Base-by-base conservation (phyloP, 2,113 vertebrate genomes). In the Myxocyprinus asiaticus region DNA sequence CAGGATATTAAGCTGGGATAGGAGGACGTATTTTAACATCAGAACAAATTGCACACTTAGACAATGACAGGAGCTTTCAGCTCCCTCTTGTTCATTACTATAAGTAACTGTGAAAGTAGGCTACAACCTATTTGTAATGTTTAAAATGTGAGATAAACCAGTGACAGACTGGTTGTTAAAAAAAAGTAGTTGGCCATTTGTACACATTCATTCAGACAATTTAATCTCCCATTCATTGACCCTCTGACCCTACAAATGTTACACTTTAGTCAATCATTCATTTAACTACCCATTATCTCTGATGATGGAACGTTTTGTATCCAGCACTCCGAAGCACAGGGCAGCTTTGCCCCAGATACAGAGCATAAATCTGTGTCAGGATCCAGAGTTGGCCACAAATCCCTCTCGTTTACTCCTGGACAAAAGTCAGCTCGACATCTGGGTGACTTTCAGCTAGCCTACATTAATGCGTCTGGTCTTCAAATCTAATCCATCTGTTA, bases 361-460 rank as follows among this genome's bases (percentile, higher is more conserved):
- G 76, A 66, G 33, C 55, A 62, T 64, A 83, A 79, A 85, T 81
- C 78, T 79, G 73, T 82, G 77, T 76, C 84, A 87, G 79, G 79
- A 82, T 84, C 67, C 51, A 76, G 69, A 81, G 85, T 86, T 80
- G 72, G 83, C 75, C 64, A 67, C 76, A 83, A 87, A 87, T 87
- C 85, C 45, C 50, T 84, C 84, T 86, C 74, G 22, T 56, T 78
- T 74, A 68, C 33, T 33, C 70, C 70, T 81, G 80, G 71, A 82
- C 67, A 84, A 79, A 78, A 87, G 55, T 88, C 77, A 88, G 81
- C 45, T 45, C 81, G 82, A 86, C 82, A 92, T 87, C 88, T 87
- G 88, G 85, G 86, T 86, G 82, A 88, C 82, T 88, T 78, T 85
- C 81, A 83, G 68, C 7, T 72, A 83, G 58, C 76, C 76, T 69